Conservation (phyloP, 1,140 invertebrate species). For the Ridgeia piscesae region DNA sequence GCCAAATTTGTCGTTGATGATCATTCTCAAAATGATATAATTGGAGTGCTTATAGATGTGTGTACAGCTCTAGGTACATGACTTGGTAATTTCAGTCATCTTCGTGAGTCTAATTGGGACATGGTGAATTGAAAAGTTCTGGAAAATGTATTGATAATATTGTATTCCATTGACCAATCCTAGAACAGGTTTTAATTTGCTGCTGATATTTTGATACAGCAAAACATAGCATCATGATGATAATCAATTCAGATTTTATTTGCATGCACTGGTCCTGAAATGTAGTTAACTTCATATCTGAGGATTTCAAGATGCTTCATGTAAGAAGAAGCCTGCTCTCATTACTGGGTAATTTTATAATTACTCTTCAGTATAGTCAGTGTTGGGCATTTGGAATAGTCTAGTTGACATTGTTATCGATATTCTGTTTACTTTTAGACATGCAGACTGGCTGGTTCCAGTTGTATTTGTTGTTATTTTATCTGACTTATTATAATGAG, state of each 20-base stretch:
- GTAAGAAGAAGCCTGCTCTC: neutral
- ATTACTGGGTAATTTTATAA: neutral
- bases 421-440: neutral
- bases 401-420: neutral
- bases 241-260: too few relatives aligned
- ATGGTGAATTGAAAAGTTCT: too few relatives aligned
- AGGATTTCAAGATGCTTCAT: neutral
- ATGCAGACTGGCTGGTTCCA: neutral
- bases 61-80: too few relatives aligned
- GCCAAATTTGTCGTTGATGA: neutral
- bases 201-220: too few relatives aligned
- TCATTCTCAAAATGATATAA: neutral
- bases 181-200: too few relatives aligned
- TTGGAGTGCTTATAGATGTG: too few relatives aligned
- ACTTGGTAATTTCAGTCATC: too few relatives aligned
- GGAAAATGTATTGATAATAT: too few relatives aligned
- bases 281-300: neutral
- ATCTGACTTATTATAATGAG: neutral
- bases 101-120: too few relatives aligned
- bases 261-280: neutral
- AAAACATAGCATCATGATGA: too few relatives aligned
- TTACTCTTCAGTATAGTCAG: neutral
- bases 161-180: too few relatives aligned
- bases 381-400: neutral
- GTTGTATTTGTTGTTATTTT: neutral